Conservation (phyloP, 2,888 invertebrate species). For the Agrotis segetum region DNA sequence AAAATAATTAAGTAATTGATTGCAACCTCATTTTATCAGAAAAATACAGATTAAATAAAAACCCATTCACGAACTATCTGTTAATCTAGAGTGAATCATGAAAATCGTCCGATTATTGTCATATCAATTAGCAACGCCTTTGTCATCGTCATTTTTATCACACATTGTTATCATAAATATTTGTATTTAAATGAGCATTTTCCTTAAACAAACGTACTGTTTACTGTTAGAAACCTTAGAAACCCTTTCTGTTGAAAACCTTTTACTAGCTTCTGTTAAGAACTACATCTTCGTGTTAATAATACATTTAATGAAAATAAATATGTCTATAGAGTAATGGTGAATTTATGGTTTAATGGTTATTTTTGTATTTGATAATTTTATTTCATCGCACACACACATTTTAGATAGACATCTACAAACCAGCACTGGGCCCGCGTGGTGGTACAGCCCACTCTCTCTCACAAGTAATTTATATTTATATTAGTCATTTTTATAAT, state of each 20-base stretch:
- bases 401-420: too few relatives aligned
- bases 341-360: too few relatives aligned
- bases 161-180: background rate
- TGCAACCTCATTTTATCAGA: constrained; percentile 15
- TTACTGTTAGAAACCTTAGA: background rate
- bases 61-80: background rate
- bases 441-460: too few relatives aligned
- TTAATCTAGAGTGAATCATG: constrained; percentile 17
- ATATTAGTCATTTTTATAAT: too few relatives aligned
- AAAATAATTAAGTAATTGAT: background rate
- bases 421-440: too few relatives aligned
- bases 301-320: too few relatives aligned
- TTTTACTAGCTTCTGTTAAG: too few relatives aligned
- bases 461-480: too few relatives aligned
- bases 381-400: too few relatives aligned
- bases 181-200: background rate
- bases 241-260: background rate
- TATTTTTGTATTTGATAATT: too few relatives aligned
- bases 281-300: too few relatives aligned
- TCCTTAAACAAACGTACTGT: constrained; percentile 3
- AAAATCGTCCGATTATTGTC: constrained; percentile 2
- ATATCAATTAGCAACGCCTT: constrained; percentile 11
- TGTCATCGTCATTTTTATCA: constrained; percentile 3
- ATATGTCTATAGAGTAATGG: too few relatives aligned
- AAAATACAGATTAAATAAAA: constrained; percentile 11